Percentiles rank a stretch among this genome's conserved stretches.
Conservation (phyloP, 1,140 invertebrate species). For the Zaprionus taronus region DNA sequence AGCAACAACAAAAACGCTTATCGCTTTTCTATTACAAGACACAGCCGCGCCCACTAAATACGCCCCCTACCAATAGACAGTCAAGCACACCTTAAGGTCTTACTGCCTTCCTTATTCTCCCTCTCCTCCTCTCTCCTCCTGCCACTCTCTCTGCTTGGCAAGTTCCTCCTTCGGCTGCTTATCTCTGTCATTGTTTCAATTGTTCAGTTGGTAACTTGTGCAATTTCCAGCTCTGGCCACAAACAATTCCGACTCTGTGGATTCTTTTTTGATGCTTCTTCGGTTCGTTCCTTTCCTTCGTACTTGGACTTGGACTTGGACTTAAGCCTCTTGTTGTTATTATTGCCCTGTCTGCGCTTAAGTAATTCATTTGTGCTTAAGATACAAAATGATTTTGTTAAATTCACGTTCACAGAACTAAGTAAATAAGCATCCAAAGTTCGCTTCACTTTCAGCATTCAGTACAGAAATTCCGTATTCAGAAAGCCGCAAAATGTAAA, state of each 20-base stretch:
- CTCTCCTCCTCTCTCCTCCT: neutral
- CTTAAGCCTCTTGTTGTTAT: conserved; percentile 35
- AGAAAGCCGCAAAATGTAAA: conserved; percentile 77
- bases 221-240: conserved; percentile 44
- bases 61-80: neutral
- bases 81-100: conserved; percentile 27
- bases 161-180: conserved; percentile 16
- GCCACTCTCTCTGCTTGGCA: neutral
- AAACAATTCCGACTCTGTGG: conserved; percentile 49
- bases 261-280: conserved; percentile 27
- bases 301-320: neutral
- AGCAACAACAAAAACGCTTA: conserved; percentile 55
- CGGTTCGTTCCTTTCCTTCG: conserved; percentile 14
- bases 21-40: conserved; percentile 76
- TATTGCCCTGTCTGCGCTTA: conserved; percentile 55
- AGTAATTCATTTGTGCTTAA: conserved; percentile 81
- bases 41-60: conserved; percentile 22
- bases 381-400: conserved; percentile 75
- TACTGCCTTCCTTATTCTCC: neutral
- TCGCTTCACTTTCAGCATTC: conserved; percentile 30
- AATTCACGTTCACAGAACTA: conserved; percentile 74
- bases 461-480: conserved; percentile 31
- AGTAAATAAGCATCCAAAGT: conserved; percentile 74
- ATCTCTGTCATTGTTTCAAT: conserved; percentile 56
- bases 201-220: conserved; percentile 45